Base-by-base conservation (phyloP, 2,888 invertebrate species). In the Tiliacea aurago region DNA sequence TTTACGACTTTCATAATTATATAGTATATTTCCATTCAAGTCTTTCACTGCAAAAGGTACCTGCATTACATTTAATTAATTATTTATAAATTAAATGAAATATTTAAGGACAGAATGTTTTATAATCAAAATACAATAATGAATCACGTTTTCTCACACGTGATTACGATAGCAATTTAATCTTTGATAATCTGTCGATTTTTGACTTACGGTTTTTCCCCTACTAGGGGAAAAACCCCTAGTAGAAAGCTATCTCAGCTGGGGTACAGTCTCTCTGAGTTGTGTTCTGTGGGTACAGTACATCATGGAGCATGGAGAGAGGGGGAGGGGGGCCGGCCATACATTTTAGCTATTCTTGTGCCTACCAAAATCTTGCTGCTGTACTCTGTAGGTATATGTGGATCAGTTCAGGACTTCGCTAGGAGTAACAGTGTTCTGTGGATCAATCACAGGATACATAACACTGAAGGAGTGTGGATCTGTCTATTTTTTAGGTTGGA, bases 111-210 rank as follows among this genome's bases (percentile, higher is more conserved):
- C 9, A 37, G 11, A 23, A 4, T 64, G 37, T 15, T n/a, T 4
- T 28, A 10, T 10, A 15, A 0, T 28, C 20, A 58, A 10, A 10
- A 10, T 15, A 51, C 49, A 37, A n/a, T 6, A 69, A 15, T 28
- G 13, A 4, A 53, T 51, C 63, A 73, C 49, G 11, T 49, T 73
- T 63, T 15, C 43, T 58, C 9, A 63, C 55, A 63, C 56, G 56
- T 73, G n/a, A 47, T 20, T 20, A 20, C 65, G 11, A n/a, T 28
- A 66, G 4, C 10, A 4, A 9, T 41, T 9, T 9, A 41, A 41
- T 41, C 41, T 41, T 41, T 41, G n/a, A n/a, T n/a, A n/a, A n/a
- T n/a, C n/a, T n/a, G 9, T 28, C 47, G 10, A 15, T n/a, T 6
- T 5, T 53, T 43, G 10, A 9, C 3, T 18, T 9, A 18, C 4